Percentiles rank a stretch among this genome's conserved stretches.
Evolutionary conservation across 37 sponge, comb jelly and placozoan genomes (phyloP).

Genomic region (Beroe forskalii): DNA sequence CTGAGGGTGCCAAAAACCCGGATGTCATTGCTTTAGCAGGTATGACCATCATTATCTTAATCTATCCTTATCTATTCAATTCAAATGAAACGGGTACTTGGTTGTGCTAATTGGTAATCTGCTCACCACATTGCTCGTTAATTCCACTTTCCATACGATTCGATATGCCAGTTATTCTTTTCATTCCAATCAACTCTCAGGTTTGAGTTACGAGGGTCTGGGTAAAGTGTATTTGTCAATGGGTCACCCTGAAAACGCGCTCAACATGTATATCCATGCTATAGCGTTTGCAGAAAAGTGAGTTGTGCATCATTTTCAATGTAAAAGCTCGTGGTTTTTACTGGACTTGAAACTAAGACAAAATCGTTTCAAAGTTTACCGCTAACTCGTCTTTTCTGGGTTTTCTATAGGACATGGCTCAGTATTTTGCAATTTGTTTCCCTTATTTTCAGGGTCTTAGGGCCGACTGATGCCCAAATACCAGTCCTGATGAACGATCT

Average conservation of each 20-base stretch:
- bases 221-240: conserved; percentile 52
- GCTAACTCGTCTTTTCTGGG: neutral
- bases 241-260: conserved; percentile 38
- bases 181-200: too few relatives aligned
- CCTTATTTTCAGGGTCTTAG: neutral
- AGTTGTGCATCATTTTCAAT: neutral
- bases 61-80: too few relatives aligned
- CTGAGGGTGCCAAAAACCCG: neutral
- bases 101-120: too few relatives aligned
- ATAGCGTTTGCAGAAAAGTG: conserved; percentile 1
- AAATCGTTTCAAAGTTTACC: neutral
- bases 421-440: too few relatives aligned
- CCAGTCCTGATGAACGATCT: conserved; percentile 33
- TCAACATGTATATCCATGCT: conserved; percentile 52
- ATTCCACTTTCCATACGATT: too few relatives aligned
- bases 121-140: too few relatives aligned
- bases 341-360: neutral
- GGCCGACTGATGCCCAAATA: neutral
- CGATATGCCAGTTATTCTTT: too few relatives aligned
- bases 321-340: neutral
- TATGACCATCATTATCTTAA: too few relatives aligned
- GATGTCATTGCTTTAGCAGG: neutral
- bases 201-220: conserved; percentile 31
- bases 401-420: too few relatives aligned
- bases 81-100: too few relatives aligned